A percentile compares a stretch with the other conserved stretches of the same genome.
Conservation (phyloP, 2,888 invertebrate species). For the Euplexia lucipara region DNA sequence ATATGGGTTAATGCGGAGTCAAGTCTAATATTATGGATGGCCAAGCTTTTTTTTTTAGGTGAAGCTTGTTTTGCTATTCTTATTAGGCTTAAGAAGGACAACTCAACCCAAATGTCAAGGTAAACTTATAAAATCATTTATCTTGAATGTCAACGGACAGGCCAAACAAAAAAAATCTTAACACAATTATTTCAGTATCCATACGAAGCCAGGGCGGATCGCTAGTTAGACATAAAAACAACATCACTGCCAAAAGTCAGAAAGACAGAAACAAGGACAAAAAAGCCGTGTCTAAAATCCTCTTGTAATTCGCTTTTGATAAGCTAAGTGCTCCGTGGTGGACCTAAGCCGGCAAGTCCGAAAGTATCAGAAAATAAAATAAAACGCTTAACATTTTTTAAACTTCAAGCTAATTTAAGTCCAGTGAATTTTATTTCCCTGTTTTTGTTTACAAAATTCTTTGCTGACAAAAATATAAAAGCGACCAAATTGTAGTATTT, state of each 20-base stretch:
- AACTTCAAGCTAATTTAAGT: constrained; percentile 32
- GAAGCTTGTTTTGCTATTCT: no score
- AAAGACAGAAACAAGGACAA: not conserved
- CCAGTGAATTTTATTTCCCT: constrained; percentile 3
- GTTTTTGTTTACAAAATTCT: constrained; percentile 26
- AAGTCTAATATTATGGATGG: no score
- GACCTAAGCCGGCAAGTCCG: constrained; percentile 27
- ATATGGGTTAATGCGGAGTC: no score
- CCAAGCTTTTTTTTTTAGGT: no score
- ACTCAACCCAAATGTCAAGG: no score
- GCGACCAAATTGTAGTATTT: not conserved
- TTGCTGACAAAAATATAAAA: constrained; percentile 9
- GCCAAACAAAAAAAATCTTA: no score
- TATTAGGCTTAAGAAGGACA: no score
- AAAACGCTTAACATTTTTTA: constrained; percentile 28
- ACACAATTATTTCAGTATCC: no score
- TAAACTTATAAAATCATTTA: no score
- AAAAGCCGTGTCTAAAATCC: constrained; percentile 10
- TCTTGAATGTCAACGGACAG: no score
- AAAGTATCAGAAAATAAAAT: constrained; percentile 33
- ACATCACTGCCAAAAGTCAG: not conserved
- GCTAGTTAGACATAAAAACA: constrained; percentile 1
- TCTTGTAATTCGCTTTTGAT: constrained; percentile 45
- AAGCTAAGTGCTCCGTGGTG: constrained; percentile 52
- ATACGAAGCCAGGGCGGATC: no score